Conservation (phyloP, 2,888 invertebrate species). For the Galerucella nymphaeae region DNA sequence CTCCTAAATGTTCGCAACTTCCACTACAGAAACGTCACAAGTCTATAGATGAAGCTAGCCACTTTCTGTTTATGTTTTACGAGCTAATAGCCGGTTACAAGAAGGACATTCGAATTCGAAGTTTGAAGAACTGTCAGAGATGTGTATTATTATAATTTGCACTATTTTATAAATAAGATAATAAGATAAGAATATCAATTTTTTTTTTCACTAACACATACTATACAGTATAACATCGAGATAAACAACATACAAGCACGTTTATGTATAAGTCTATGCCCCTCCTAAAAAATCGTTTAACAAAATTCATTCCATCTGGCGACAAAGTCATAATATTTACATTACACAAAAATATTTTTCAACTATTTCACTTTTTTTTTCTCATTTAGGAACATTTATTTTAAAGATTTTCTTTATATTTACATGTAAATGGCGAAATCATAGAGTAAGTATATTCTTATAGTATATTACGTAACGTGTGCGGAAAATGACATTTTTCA, state of each 20-base stretch:
- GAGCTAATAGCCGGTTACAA: no score
- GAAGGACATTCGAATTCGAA: no score
- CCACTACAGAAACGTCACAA: no score
- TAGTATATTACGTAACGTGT: no score
- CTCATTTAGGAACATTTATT: conserved; percentile 58
- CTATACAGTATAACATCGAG: conserved; percentile 50
- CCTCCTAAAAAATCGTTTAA: conserved; percentile 57
- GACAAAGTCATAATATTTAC: conserved; percentile 45
- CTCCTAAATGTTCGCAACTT: no score
- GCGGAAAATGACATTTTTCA: no score
- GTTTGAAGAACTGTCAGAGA: no score
- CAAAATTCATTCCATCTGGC: conserved; percentile 30
- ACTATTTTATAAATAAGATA: conserved; percentile 13
- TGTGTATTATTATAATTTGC: conserved; percentile 17
- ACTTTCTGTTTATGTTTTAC: no score
- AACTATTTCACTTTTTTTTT: conserved; percentile 51
- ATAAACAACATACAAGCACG: conserved; percentile 55
- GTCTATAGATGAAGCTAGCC: no score
- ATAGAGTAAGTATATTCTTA: conserved; percentile 42
- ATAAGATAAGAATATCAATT: conserved; percentile 30
- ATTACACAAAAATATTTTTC: conserved; percentile 53
- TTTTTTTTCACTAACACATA: conserved; percentile 37
- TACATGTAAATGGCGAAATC: conserved; percentile 50
- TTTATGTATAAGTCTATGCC: conserved; percentile 63
- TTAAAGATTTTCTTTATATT: conserved; percentile 52